Percentiles rank a stretch among this genome's conserved stretches.
These are phyloP conservation scores for Diadophis punctatus DNA, from an alignment of 2,113 vertebrate species.

Conservation along the genomic window DNA sequence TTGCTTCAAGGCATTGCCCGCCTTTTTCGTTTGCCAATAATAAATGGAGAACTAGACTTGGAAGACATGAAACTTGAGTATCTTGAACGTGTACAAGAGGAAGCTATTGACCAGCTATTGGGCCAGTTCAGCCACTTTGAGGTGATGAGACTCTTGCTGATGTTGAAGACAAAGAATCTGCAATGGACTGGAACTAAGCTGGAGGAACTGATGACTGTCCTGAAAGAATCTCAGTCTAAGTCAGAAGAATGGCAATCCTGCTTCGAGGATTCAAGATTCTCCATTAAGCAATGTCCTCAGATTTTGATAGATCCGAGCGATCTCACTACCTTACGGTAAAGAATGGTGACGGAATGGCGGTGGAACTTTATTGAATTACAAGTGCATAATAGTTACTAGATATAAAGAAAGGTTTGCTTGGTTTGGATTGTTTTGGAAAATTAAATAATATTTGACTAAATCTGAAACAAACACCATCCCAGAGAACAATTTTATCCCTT, in stretches of 20 bases:
- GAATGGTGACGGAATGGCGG: neutral
- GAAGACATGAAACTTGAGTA: neutral
- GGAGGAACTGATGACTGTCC: neutral
- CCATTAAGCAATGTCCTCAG: neutral
- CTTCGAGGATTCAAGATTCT: neutral
- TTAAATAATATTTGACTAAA: neutral
- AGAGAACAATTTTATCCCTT: neutral
- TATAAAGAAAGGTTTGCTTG: neutral
- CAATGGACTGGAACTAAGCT: slow-evolving; percentile 23
- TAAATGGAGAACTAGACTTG: slow-evolving; percentile 7
- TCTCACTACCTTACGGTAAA: slow-evolving; percentile 33
- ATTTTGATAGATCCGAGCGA: slow-evolving; percentile 34
- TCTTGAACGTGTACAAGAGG: neutral
- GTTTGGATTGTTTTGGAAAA: neutral
- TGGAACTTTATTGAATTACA: neutral
- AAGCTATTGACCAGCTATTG: rapidly evolving
- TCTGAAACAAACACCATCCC: neutral
- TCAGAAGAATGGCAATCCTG: neutral
- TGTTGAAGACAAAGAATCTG: slow-evolving; percentile 21
- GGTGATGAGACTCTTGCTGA: slow-evolving; percentile 44
- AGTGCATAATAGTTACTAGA: neutral
- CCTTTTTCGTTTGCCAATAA: neutral
- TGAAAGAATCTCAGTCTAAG: neutral
- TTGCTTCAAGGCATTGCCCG: slow-evolving; percentile 16
- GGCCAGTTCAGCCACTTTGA: slow-evolving; percentile 41